Conservation (phyloP, 2,888 invertebrate genomes). For the Cryptus viduatorius region DNA sequence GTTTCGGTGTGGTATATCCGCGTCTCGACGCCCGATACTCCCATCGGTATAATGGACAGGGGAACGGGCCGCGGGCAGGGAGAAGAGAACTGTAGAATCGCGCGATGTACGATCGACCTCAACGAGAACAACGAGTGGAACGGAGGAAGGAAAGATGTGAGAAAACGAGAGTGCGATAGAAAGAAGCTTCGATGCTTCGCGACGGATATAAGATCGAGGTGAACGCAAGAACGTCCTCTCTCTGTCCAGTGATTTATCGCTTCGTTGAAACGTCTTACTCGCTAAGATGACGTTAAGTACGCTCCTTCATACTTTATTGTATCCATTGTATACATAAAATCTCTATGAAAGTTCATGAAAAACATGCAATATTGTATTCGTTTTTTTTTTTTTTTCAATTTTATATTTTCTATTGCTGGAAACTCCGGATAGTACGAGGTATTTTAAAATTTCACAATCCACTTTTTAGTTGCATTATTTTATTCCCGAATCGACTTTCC, state of each 20-base stretch:
- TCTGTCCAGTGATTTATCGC: conserved; percentile 61
- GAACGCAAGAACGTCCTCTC: conserved; percentile 33
- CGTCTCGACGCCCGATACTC: conserved; percentile 44
- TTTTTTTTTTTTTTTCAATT: too few relatives aligned
- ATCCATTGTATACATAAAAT: conserved; percentile 15
- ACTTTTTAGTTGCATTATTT: too few relatives aligned
- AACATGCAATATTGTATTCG: conserved; percentile 1
- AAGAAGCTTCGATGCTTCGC: conserved; percentile 53
- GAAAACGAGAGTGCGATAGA: conserved; percentile 31
- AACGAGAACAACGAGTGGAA: conserved; percentile 57
- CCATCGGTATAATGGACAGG: conserved; percentile 50
- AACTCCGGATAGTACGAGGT: too few relatives aligned
- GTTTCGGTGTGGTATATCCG: conserved; percentile 43
- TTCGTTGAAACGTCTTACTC: conserved; percentile 60
- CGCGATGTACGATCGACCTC: conserved; percentile 59
- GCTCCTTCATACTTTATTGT: conserved; percentile 3
- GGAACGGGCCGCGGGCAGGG: not conserved
- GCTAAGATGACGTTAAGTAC: conserved; percentile 53
- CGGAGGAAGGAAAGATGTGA: not conserved
- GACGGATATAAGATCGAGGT: conserved; percentile 57
- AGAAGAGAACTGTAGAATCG: conserved; percentile 22
- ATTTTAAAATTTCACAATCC: too few relatives aligned
- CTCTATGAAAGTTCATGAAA: not conserved
- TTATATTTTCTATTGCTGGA: too few relatives aligned
- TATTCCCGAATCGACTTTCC: too few relatives aligned